These are phyloP conservation scores for Crambe crambe DNA, from an alignment of 37 sponge, comb jelly and placozoan genomes.

Conservation along the genomic window DNA sequence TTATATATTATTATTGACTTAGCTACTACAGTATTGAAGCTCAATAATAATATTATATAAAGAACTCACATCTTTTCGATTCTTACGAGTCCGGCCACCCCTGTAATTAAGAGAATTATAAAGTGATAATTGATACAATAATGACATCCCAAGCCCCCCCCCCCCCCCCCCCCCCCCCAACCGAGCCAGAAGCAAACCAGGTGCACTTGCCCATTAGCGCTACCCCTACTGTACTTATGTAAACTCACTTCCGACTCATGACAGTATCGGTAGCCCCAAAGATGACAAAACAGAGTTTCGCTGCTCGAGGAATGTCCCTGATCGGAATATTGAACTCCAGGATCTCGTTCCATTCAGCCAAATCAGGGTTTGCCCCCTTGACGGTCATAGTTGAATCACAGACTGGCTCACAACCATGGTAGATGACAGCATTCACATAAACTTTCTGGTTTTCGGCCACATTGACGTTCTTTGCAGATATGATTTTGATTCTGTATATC, in stretches of 20 bases:
- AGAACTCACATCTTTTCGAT: slow-evolving; percentile 35
- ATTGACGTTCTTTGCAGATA: slow-evolving; percentile 77
- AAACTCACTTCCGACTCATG: slow-evolving; percentile 42
- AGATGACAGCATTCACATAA: slow-evolving; percentile 75
- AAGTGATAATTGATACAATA: too few relatives aligned
- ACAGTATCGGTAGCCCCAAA: slow-evolving; percentile 37
- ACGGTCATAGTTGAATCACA: slow-evolving; percentile 40
- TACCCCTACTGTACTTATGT: too few relatives aligned
- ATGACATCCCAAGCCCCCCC: too few relatives aligned
- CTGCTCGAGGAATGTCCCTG: slow-evolving; percentile 81
- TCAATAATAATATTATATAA: too few relatives aligned
- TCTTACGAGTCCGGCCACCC: slow-evolving; percentile 16
- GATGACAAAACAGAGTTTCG: slow-evolving; percentile 87
- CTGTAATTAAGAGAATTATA: too few relatives aligned
- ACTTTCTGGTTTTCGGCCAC: slow-evolving; percentile 74
- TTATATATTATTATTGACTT: too few relatives aligned
- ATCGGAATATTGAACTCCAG: slow-evolving; percentile 82
- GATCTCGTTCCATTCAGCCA: slow-evolving; percentile 73
- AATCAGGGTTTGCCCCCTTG: slow-evolving; percentile 25
- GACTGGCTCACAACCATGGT: slow-evolving; percentile 83
- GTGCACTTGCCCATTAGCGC: too few relatives aligned
- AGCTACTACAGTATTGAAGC: too few relatives aligned
- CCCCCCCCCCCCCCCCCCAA: too few relatives aligned
- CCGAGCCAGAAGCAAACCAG: too few relatives aligned
- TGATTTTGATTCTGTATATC: slow-evolving; percentile 51